Conservation (phyloP, 2,797 vertebrate species). For the Crocidura indochinensis region DNA sequence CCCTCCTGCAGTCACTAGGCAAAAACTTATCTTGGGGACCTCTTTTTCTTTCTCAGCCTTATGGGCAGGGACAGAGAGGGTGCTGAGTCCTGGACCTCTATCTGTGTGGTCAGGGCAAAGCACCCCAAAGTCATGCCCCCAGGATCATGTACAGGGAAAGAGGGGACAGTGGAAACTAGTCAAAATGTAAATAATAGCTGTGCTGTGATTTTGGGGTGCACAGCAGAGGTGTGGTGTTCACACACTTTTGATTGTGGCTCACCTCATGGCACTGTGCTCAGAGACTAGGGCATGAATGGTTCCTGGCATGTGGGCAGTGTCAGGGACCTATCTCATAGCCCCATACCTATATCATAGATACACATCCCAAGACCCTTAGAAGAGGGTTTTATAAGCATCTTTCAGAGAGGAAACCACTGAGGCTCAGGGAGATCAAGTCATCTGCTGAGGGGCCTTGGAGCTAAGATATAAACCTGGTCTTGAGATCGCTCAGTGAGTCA, state of each 20-base stretch:
- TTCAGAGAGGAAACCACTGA: neutral
- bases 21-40: neutral
- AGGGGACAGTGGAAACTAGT: neutral
- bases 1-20: neutral
- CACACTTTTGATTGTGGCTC: too few species aligned
- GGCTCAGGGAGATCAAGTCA: neutral
- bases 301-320: too few species aligned
- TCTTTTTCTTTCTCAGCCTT: neutral
- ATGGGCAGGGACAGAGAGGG: neutral
- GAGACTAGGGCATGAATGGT: too few species aligned
- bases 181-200: too few species aligned
- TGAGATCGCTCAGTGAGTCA: neutral
- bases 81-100: neutral
- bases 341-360: too few species aligned
- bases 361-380: neutral
- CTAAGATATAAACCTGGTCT: neutral
- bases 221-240: too few species aligned
- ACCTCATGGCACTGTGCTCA: too few species aligned
- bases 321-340: too few species aligned
- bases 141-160: neutral
- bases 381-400: neutral
- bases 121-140: neutral
- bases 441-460: neutral
- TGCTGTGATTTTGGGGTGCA: too few species aligned
- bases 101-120: conserved; percentile 20